phyloP scores from a whole-genome alignment of 30 jellyfish, hydroid and myxozoan species.

The Morbakka virulenta region DNA sequence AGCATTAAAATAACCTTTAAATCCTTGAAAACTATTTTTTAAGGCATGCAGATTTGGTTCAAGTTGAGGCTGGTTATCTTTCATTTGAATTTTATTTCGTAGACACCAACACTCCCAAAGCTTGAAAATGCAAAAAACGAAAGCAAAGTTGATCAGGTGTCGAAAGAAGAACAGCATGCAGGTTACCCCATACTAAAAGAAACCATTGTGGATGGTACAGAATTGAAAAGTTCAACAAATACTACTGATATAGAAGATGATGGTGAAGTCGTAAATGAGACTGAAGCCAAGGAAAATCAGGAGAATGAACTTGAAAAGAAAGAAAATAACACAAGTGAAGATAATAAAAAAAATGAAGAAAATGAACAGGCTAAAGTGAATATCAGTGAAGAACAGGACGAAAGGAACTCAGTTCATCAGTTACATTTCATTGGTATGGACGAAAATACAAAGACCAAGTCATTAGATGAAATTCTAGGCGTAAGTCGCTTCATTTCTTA shows the following conservation, averaged over 20 bases:
- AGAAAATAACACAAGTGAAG: not conserved
- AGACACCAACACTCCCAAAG: too few relatives aligned
- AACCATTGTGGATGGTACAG: too few relatives aligned
- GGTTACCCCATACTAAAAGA: too few relatives aligned
- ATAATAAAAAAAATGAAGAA: not conserved
- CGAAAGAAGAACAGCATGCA: too few relatives aligned
- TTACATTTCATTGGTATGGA: slow-evolving; percentile 77
- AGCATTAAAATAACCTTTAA: too few relatives aligned
- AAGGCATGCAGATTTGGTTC: too few relatives aligned
- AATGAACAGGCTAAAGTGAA: not conserved
- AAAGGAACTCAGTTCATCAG: not conserved
- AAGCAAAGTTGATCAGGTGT: too few relatives aligned
- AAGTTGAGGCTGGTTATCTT: too few relatives aligned
- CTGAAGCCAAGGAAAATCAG: not conserved
- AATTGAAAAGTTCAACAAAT: not conserved
- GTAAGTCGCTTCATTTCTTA: too few relatives aligned
- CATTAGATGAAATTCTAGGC: slow-evolving; percentile 40
- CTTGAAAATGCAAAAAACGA: too few relatives aligned
- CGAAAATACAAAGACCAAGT: slow-evolving; percentile 44
- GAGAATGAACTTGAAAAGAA: not conserved
- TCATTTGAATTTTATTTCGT: too few relatives aligned
- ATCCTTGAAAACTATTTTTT: too few relatives aligned
- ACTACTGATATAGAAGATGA: not conserved
- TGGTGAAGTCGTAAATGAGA: not conserved
- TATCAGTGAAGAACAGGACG: not conserved